Evolutionary conservation across 1,140 invertebrate species (phyloP), one percentile per base, ranked within the genome.

Genomic region (Mactra quadrangularis): DNA sequence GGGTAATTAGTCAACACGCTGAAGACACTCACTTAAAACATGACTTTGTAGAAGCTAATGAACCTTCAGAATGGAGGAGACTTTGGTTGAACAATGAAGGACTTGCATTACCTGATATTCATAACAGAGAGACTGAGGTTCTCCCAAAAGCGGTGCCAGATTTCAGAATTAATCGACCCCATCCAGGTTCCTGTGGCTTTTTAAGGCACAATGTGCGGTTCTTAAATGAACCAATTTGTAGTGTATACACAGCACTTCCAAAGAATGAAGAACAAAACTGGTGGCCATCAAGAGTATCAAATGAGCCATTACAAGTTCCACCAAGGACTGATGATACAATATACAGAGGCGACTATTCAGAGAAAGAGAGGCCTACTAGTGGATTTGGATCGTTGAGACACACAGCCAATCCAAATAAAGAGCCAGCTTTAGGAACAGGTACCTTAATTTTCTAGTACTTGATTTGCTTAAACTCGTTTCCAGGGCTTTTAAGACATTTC

Each of bases 171-270:
- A 85, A 92, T 68, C 87, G 85, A 19, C 91, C 91, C 13, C 90
- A 91, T 68, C 88, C 89, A 29, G 74, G 59, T 7, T 86, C 76
- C 25, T 90, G 88, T 82, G 86, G 86, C 19, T 92, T 92, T 86
- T 76, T 92, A 11, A 55, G 87, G 33, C 87, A 90, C 52, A 88
- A 92, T 88, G 88, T 88, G 4, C 60, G 87, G 41, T 60, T 89
- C 4, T 72, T 91, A 35, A 91, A 91, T 86, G 90, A 91, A 82
- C 91, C 91, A n/a, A 82, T 92, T 22, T 90, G 90, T 78, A 87
- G 84, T 84, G 90, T 92, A 0, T 85, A 84, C 77, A 91, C 91
- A n/a, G 60, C 77, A 17, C 45, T 71, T 29, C 85, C 87, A 57
- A 84, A 86, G 19, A 55, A 82, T 60, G 87, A 89, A 60, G 88